Evolutionary conservation across 2,113 vertebrate genomes (phyloP).

Genomic region (Thalassarche chlororhynchos): DNA sequence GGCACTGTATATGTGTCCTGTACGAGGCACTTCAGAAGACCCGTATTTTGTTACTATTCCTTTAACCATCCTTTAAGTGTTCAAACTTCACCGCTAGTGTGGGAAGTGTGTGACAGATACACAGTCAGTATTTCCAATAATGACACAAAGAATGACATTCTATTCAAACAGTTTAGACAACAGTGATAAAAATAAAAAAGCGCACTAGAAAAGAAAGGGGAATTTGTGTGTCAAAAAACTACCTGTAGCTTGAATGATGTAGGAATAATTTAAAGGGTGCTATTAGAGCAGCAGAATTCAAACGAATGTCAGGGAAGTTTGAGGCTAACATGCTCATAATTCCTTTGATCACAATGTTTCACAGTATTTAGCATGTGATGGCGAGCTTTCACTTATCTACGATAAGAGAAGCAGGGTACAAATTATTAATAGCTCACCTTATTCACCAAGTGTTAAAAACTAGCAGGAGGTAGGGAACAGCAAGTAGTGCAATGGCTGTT

Average conservation of each 20-base stretch:
- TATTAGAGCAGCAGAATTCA: not conserved
- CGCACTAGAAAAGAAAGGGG: not conserved
- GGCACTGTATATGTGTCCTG: not conserved
- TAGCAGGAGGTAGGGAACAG: not conserved
- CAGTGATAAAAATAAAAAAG: not conserved
- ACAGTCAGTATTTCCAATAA: constrained; percentile 22
- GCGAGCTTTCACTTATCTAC: constrained; percentile 27
- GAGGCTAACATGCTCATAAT: not conserved
- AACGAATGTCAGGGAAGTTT: not conserved
- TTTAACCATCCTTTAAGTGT: not conserved
- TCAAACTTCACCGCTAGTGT: not conserved
- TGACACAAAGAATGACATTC: constrained; percentile 12
- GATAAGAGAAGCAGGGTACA: not conserved
- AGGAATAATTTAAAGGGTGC: constrained; percentile 1
- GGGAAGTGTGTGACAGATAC: constrained; percentile 1
- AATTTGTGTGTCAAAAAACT: not conserved
- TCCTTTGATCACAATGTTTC: not conserved
- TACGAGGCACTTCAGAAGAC: not conserved
- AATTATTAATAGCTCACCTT: constrained; percentile 21
- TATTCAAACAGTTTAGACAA: constrained; percentile 28
- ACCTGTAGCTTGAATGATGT: constrained; percentile 3
- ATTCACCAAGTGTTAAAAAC: not conserved
- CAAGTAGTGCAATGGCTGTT: not conserved
- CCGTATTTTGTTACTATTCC: not conserved
- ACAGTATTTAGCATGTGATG: not conserved